These are phyloP conservation scores for Eurystomus gularis DNA, from an alignment of 2,113 vertebrate species.

Conservation along the genomic window DNA sequence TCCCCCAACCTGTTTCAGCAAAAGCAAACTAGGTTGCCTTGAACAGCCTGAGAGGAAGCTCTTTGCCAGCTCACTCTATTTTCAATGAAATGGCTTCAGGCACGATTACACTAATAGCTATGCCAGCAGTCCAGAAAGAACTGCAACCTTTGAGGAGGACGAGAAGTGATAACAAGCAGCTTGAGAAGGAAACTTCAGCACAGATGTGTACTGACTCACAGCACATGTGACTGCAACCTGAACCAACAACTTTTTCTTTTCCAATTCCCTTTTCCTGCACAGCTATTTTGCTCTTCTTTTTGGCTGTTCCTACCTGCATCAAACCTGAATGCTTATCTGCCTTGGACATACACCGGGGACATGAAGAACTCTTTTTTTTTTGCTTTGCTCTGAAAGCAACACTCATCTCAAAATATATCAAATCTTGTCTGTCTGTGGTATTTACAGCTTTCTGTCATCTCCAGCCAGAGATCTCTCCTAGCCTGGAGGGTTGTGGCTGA, in stretches of 20 bases:
- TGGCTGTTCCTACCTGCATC: not conserved
- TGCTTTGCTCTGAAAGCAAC: not conserved
- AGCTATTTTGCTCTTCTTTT: not conserved
- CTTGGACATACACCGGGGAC: accelerated
- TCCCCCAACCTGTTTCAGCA: not conserved
- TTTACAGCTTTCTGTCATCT: not conserved
- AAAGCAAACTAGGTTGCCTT: not conserved
- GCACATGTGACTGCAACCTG: not conserved
- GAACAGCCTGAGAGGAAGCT: not conserved
- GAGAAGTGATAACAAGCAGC: not conserved
- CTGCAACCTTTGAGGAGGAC: not conserved
- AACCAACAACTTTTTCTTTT: not conserved
- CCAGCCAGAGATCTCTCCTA: not conserved
- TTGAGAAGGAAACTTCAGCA: not conserved
- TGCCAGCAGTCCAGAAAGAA: not conserved
- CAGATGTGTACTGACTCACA: not conserved
- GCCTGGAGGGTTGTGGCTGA: not conserved
- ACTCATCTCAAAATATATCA: not conserved
- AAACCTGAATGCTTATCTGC: not conserved
- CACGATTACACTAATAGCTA: not conserved
- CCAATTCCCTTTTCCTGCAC: not conserved
- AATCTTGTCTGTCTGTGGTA: not conserved
- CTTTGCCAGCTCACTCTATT: not conserved
- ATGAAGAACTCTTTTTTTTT: not conserved
- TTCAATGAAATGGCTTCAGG: not conserved